Evolutionary conservation across 2,113 vertebrate species (phyloP).

Genomic region (Columba livia): DNA sequence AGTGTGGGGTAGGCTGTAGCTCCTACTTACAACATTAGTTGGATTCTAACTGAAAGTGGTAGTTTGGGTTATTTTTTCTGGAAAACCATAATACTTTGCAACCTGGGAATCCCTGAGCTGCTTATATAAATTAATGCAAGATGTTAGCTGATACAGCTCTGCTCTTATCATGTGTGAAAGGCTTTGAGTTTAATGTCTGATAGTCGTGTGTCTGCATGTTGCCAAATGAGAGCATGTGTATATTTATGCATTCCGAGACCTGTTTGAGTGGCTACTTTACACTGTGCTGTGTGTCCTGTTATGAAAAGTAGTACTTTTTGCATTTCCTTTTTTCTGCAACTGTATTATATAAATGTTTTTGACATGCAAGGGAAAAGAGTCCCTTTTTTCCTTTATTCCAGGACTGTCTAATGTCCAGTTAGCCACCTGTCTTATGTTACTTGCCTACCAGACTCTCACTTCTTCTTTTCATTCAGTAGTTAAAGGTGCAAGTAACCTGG

Average conservation of each 20-base stretch:
- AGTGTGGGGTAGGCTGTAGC: not conserved
- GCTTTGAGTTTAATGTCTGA: not conserved
- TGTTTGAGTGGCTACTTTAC: not conserved
- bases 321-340: not conserved
- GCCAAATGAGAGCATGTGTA: not conserved
- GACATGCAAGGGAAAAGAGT: not conserved
- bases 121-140: not conserved
- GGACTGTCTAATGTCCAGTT: not conserved
- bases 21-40: not conserved
- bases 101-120: not conserved
- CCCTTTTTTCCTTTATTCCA: not conserved
- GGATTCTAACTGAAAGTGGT: not conserved
- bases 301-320: not conserved
- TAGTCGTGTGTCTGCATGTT: not conserved
- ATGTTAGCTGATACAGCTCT: not conserved
- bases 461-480: not conserved
- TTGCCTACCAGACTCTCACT: not conserved
- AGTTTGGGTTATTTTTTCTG: not conserved
- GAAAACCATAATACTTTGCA: not conserved
- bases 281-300: not conserved
- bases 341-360: fast-evolving
- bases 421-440: not conserved
- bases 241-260: not conserved
- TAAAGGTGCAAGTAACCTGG: not conserved
- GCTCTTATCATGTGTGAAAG: not conserved